Evolutionary conservation across 2,797 vertebrate genomes (phyloP).

Genomic region (Malurus splendens): DNA sequence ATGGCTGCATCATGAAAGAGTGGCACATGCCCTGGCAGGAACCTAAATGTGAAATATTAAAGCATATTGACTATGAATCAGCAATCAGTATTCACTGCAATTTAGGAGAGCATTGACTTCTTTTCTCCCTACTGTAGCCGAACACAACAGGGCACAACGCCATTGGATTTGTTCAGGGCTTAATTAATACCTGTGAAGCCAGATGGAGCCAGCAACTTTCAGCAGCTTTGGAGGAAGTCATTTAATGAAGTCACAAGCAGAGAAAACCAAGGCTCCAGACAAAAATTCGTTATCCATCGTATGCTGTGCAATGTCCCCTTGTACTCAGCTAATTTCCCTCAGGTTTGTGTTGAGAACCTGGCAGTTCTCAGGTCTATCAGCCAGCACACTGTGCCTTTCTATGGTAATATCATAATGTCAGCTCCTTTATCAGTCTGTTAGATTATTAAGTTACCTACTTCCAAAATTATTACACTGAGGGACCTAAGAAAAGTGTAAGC

Average conservation of each 20-base stretch:
- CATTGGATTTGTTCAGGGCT: not conserved
- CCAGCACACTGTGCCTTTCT: not conserved
- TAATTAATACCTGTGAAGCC: not conserved
- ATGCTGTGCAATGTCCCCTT: not conserved
- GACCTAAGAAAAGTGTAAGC: not conserved
- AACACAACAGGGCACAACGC: not conserved
- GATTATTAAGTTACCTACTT: not conserved
- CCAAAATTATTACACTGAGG: not conserved
- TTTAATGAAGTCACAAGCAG: not conserved
- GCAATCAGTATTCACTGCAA: not conserved
- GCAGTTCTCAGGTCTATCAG: not conserved
- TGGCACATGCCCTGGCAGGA: not conserved
- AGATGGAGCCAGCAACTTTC: not conserved
- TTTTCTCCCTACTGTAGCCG: not conserved
- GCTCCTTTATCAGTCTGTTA: not conserved
- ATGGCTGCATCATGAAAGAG: not conserved
- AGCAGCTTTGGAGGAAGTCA: not conserved
- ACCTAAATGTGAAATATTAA: not conserved
- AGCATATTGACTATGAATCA: not conserved
- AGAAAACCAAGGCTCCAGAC: not conserved
- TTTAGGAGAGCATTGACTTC: not conserved
- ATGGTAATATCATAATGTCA: not conserved
- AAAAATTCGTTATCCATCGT: not conserved
- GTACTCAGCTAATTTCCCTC: not conserved
- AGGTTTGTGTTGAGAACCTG: not conserved